Conservation (phyloP, 2,113 vertebrate genomes). For the Lipophrys pholis region DNA sequence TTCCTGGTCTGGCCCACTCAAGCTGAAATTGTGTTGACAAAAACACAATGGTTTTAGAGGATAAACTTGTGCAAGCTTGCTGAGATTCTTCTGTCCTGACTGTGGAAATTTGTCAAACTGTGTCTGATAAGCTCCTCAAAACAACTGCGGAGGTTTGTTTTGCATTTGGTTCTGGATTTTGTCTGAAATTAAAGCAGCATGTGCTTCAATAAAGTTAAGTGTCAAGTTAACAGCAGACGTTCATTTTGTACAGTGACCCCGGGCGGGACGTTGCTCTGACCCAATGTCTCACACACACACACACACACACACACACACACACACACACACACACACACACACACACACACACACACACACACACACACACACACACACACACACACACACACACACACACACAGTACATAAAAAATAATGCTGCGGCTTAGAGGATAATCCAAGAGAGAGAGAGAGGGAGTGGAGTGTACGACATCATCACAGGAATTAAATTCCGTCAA, state of each 20-base stretch:
- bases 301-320: conserved; percentile 14
- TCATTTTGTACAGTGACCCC: conserved; percentile 59
- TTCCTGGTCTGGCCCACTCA: too few relatives aligned
- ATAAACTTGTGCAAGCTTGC: not conserved
- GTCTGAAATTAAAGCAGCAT: conserved; percentile 52
- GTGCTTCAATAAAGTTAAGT: conserved; percentile 17
- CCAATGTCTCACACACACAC: conserved; percentile 24
- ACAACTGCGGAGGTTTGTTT: conserved; percentile 52
- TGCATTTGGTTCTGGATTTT: conserved; percentile 66
- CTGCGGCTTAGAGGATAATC: conserved; percentile 82
- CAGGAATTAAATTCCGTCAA: conserved; percentile 78
- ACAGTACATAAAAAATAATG: conserved; percentile 72
- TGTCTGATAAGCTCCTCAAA: conserved; percentile 50
- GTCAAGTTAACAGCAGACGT: conserved; percentile 40
- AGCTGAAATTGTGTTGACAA: too few relatives aligned
- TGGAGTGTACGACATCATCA: conserved; percentile 75
- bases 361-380: conserved; percentile 14
- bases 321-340: conserved; percentile 21
- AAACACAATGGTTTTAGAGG: not conserved
- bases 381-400: conserved; percentile 21
- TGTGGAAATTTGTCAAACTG: conserved; percentile 12
- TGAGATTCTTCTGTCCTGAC: not conserved
- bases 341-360: conserved; percentile 19
- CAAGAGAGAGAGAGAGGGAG: conserved; percentile 39
- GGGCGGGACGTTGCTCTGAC: conserved; percentile 22